Base-by-base conservation (phyloP, 2,888 invertebrate genomes). In the Lepidonotus clava region DNA sequence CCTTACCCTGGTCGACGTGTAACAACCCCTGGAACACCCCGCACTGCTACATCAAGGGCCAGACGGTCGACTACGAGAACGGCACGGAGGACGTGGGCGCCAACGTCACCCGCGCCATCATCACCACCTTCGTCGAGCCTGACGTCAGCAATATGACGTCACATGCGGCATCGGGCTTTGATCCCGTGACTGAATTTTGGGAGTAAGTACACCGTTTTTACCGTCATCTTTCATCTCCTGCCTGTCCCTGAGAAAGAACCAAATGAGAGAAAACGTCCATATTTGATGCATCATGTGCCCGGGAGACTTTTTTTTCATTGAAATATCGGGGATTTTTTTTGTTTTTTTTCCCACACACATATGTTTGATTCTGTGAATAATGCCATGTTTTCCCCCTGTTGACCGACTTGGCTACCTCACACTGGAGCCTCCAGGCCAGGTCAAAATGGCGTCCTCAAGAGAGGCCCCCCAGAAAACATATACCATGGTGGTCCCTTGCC, bases 1-100 rank as follows among this genome's bases (percentile, higher is more conserved):
- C 88, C 46, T 89, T 95, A 8, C 95, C 95, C 0, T 95, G 95
- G 95, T 91, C 94, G 5, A 91, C 92, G 1, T 95, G 95, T 90
- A 92, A 92, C 41, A 94, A 95, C 89, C 88, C 89, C 61, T 95
- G 95, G 95, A 95, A 95, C 89, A 94, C 94, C 18, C 77, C 56
- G 8, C 40, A 67, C 76, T 85, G 85, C 53, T 46, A 80, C 41
- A 41, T 80, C 41, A n/a, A 32, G 24, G 14, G 46, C 2, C 14
- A 80, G 21, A 14, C 46, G n/a, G 18, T 80, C 41, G 46, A n/a
- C 1, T 41, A 28, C 8, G 46, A 28, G 8, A 80, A 80, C 46
- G 41, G 46, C 28, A 41, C 71, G 28, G 24, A 36, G 1, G 28
- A 14, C 34, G 53, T 76, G 24, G 41, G 76, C 51, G 8, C 5